Conservation (phyloP, 2,797 vertebrate species). For the Sternotherus odoratus region DNA sequence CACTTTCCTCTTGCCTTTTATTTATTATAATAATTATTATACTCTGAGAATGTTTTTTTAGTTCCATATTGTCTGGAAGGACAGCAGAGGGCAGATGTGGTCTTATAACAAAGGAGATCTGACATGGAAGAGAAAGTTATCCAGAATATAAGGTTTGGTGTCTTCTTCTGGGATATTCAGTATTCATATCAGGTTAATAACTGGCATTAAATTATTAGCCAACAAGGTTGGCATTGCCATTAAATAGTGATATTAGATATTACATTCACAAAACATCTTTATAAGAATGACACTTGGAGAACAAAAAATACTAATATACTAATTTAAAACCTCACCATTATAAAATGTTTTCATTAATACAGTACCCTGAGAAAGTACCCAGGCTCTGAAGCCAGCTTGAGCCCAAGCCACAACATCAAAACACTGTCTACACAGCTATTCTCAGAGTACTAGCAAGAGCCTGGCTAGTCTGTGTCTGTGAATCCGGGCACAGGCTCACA, state of each 20-base stretch:
- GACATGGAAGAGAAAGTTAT: not conserved
- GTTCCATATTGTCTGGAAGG: slow-evolving; percentile 7
- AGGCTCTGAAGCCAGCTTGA: too few relatives aligned
- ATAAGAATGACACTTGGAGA: not conserved
- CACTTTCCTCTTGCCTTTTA: not conserved
- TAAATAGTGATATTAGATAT: not conserved
- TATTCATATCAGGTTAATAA: not conserved
- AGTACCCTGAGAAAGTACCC: not conserved
- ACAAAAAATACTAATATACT: not conserved
- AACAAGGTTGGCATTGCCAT: not conserved
- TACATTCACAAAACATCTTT: accelerated
- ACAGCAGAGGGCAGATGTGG: slow-evolving; percentile 73
- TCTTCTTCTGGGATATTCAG: not conserved
- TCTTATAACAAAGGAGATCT: slow-evolving; percentile 35
- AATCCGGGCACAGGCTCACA: not conserved
- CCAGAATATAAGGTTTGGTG: not conserved
- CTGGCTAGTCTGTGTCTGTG: not conserved
- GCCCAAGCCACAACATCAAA: not conserved
- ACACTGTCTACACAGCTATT: not conserved
- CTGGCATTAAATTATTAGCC: not conserved
- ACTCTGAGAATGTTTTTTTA: not conserved
- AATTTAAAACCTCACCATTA: not conserved
- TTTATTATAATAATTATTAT: not conserved
- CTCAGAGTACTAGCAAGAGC: not conserved
- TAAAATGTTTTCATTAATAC: not conserved